A percentile compares a stretch with the other conserved stretches of the same genome.
These are phyloP conservation scores for Pipistrellus pygmaeus DNA, from an alignment of 2,797 vertebrate genomes.

Conservation along the genomic window DNA sequence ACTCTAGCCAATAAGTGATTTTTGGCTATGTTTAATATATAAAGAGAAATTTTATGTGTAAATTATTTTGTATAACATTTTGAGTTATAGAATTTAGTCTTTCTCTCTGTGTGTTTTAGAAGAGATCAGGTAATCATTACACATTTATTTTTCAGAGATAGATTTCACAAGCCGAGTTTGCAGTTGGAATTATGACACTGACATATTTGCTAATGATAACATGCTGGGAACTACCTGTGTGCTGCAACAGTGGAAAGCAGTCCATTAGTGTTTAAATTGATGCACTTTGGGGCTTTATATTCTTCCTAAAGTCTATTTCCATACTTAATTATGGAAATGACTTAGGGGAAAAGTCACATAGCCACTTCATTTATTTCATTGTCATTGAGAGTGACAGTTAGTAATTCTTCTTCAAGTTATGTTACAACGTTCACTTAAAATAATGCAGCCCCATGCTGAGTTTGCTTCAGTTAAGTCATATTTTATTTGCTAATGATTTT, in stretches of 20 bases:
- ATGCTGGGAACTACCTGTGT: conserved; percentile 85
- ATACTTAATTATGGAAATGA: conserved; percentile 93
- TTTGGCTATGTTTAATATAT: conserved; percentile 33
- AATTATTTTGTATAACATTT: conserved; percentile 61
- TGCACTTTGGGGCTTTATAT: conserved; percentile 89
- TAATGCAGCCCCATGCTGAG: conserved; percentile 92
- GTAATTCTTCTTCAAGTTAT: conserved; percentile 94
- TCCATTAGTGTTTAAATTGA: conserved; percentile 92
- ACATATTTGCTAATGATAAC: conserved; percentile 80
- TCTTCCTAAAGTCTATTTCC: conserved; percentile 92
- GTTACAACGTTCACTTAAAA: conserved; percentile 94
- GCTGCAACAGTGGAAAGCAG: conserved; percentile 84
- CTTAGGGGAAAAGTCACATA: conserved; percentile 89
- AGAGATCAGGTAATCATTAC: conserved; percentile 59
- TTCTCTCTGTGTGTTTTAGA: conserved; percentile 54
- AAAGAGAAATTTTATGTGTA: neutral
- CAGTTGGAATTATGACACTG: conserved; percentile 80
- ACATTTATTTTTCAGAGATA: conserved; percentile 73
- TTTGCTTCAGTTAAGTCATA: conserved; percentile 94
- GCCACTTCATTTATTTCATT: conserved; percentile 93
- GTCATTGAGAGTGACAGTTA: conserved; percentile 91
- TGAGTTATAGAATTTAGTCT: conserved; percentile 18
- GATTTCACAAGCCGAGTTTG: conserved; percentile 67
- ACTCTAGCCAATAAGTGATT: neutral
- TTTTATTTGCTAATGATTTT: conserved; percentile 95